Conservation (phyloP, 2,113 vertebrate genomes). For the Arizona elegans region DNA sequence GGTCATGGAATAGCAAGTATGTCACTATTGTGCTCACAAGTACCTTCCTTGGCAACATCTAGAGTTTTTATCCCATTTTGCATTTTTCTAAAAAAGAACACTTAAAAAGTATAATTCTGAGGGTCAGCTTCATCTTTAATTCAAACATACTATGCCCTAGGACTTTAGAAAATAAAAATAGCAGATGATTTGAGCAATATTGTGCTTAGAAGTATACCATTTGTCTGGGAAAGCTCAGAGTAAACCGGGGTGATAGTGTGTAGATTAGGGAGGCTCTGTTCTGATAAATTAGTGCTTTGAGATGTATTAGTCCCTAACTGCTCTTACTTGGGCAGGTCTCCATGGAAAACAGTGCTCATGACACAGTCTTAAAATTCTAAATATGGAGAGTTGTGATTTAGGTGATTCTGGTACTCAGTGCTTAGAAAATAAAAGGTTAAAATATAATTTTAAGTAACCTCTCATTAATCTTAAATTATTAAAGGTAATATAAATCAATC, state of each 20-base stretch:
- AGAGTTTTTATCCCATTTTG: background rate
- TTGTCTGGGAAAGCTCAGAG: background rate
- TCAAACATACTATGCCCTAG: too few species aligned
- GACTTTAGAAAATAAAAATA: background rate
- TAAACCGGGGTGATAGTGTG: background rate
- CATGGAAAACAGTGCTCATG: background rate
- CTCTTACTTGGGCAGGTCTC: background rate
- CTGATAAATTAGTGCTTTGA: background rate
- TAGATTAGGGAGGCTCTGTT: background rate
- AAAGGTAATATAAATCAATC: background rate
- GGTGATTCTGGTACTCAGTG: background rate
- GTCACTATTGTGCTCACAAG: background rate
- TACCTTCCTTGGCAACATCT: background rate
- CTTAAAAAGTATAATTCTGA: background rate
- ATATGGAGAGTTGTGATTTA: background rate
- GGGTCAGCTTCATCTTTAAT: background rate
- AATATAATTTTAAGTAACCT: background rate
- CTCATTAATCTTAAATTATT: background rate
- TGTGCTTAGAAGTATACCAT: background rate
- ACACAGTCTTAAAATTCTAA: background rate
- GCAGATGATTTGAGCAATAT: background rate
- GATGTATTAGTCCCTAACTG: background rate
- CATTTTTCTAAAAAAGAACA: background rate
- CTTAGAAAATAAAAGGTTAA: background rate
- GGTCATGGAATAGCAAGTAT: background rate